phyloP scores from a whole-genome alignment of 2,888 invertebrate species.

The Augiades crinisus region DNA sequence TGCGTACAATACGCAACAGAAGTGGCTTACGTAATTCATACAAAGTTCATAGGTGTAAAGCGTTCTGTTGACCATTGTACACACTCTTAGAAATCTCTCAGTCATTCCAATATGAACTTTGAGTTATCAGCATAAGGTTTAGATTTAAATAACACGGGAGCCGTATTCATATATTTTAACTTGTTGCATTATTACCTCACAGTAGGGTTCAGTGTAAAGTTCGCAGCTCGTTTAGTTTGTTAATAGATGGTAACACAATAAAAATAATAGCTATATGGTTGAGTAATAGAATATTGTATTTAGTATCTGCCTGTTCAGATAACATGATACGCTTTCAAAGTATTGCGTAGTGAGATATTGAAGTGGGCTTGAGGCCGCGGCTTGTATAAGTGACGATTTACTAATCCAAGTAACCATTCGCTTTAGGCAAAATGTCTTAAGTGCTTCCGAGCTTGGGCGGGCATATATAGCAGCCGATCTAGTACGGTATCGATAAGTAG shows the following conservation, averaged over 20 bases:
- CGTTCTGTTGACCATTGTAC: constrained; percentile 7
- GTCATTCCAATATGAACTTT: not conserved
- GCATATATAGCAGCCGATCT: too few species aligned
- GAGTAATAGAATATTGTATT: constrained; percentile 9
- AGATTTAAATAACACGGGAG: not conserved
- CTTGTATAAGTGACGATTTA: too few species aligned
- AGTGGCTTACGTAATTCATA: constrained; percentile 17
- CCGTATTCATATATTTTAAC: not conserved
- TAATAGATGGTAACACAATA: constrained; percentile 21
- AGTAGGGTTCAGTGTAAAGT: constrained; percentile 15
- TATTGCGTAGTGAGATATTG: constrained; percentile 2
- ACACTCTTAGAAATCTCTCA: not conserved
- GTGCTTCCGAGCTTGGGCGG: too few species aligned
- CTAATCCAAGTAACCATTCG: too few species aligned
- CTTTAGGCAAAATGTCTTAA: too few species aligned
- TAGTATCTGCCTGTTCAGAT: constrained; percentile 6
- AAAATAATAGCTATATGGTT: constrained; percentile 7
- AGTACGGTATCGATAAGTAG: too few species aligned
- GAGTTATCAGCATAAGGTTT: not conserved
- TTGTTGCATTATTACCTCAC: constrained; percentile 8
- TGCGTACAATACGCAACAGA: constrained; percentile 10
- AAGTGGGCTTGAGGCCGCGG: too few species aligned
- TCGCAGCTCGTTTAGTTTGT: constrained; percentile 16
- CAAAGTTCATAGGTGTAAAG: constrained; percentile 18
- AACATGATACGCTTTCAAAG: constrained; percentile 12